Base-by-base conservation (phyloP, 2,797 vertebrate species). In the Bradypodion pumilum region DNA sequence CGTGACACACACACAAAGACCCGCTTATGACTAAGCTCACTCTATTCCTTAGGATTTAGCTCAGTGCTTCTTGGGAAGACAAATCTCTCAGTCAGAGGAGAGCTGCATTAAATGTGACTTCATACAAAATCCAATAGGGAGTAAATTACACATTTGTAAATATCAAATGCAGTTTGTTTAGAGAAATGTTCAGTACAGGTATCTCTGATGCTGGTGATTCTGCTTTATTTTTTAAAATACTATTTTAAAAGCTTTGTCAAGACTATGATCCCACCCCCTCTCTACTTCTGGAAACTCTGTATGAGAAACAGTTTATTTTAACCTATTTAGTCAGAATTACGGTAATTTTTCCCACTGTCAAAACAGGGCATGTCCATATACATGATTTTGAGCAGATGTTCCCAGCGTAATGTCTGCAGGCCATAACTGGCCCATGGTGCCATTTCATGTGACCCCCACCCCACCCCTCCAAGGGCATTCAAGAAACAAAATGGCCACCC, bases 321-420 rank as follows among this genome's bases (percentile, higher is more conserved):
- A 73, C 89, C 91, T 86, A 92, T 94, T 94, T 93, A 70, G 91
- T 44, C 87, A 91, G 93, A 93, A 93, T 93, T 82, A n/a, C n/a
- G n/a, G n/a, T n/a, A 94, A 91, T 94, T 94, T 85, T 87, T 91
- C 9, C 2, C 35, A 23, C 86, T 12, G 15, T 84, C 83, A 69
- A 90, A 93, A 92, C 91, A 91, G 90, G 92, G 90, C 90, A 93
- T 81, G 83, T 87, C 92, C 2, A 1, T 91, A 93, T 90, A 87
- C 92, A 92, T 42, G 91, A 94, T 92, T n/a, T n/a, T n/a, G n/a
- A n/a, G n/a, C n/a, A n/a, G n/a, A n/a, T n/a, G n/a, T n/a, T n/a
- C n/a, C n/a, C n/a, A n/a, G n/a, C n/a, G n/a, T n/a, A n/a, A n/a
- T n/a, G n/a, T n/a, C n/a, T n/a, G n/a, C n/a, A n/a, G n/a, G n/a